Evolutionary conservation across 1,140 invertebrate genomes (phyloP).

Genomic region (Myzus persicae): DNA sequence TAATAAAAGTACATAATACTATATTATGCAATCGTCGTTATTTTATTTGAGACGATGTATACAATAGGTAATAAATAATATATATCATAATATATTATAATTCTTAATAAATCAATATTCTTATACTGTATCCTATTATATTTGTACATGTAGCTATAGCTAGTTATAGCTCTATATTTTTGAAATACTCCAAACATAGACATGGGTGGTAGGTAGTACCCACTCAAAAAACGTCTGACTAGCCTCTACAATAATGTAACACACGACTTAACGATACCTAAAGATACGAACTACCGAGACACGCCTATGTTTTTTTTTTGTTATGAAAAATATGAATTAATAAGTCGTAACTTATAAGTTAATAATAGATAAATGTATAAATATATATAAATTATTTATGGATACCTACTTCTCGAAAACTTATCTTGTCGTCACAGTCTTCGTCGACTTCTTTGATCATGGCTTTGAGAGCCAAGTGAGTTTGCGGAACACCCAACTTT

Average conservation of each 20-base stretch:
- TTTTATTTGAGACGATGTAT: neutral
- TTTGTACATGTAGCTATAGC: neutral
- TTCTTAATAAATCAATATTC: too few relatives aligned
- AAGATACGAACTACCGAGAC: too few relatives aligned
- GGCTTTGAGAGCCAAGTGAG: conserved; percentile 88
- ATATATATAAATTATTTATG: neutral
- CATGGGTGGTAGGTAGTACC: neutral
- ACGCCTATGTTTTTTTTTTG: too few relatives aligned
- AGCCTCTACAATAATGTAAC: too few relatives aligned
- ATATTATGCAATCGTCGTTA: neutral
- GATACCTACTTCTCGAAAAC: conserved; percentile 81
- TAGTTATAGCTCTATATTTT: neutral
- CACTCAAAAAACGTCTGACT: neutral
- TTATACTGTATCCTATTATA: neutral
- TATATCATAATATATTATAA: too few relatives aligned
- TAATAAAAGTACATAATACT: neutral
- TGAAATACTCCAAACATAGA: neutral
- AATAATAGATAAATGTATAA: neutral
- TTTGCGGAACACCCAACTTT: conserved; percentile 91
- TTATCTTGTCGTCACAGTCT: conserved; percentile 87
- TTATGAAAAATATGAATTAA: too few relatives aligned
- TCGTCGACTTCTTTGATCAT: conserved; percentile 96
- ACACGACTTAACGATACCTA: too few relatives aligned
- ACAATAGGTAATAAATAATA: too few relatives aligned
- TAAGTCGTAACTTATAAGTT: neutral